phyloP scores from a whole-genome alignment of 2,797 vertebrate species.

The Catharus ustulatus region DNA sequence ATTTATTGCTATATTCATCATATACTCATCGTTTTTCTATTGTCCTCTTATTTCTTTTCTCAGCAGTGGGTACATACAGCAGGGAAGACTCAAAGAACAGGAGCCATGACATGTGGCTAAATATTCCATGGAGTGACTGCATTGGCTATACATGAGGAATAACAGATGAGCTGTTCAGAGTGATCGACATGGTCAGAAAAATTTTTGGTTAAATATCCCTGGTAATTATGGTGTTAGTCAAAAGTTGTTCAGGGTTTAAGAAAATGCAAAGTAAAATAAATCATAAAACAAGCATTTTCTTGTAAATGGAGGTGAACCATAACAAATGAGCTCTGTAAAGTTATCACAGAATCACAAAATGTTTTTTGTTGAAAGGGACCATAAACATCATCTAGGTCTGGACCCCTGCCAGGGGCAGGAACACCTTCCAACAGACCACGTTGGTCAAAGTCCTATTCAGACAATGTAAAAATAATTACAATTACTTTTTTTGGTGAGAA shows the following conservation, averaged over 20 bases:
- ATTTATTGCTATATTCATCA: background rate
- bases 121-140: background rate
- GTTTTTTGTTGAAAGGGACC: background rate
- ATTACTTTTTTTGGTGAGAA: background rate
- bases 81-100: background rate
- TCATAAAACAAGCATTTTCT: background rate
- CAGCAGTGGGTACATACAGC: too few species aligned
- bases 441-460: background rate
- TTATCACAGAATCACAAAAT: background rate
- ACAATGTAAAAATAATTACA: background rate
- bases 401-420: fast-evolving
- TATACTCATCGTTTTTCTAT: background rate
- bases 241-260: background rate
- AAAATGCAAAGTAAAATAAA: background rate
- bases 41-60: background rate
- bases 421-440: background rate
- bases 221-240: background rate
- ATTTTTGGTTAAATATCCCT: background rate
- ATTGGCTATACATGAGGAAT: background rate
- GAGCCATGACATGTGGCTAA: background rate
- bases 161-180: background rate
- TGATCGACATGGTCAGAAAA: background rate
- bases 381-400: background rate
- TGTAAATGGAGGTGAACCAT: background rate
- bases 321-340: background rate